These are phyloP conservation scores for Leptogaster cylindrica DNA, from an alignment of 2,888 invertebrate genomes.

Conservation along the genomic window DNA sequence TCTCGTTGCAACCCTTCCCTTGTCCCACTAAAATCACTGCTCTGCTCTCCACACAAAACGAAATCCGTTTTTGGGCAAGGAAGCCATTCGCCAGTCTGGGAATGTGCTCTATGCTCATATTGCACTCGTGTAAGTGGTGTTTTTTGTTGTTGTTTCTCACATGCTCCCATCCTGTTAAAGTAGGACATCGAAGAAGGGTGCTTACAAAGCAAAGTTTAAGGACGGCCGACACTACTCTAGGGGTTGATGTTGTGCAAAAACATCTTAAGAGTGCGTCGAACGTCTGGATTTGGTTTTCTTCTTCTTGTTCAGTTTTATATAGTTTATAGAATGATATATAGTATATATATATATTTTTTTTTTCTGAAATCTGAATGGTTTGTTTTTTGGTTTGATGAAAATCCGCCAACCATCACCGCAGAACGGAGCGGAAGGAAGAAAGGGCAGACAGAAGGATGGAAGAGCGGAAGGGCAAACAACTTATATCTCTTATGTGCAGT, in stretches of 20 bases:
- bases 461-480: too few relatives aligned
- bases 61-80: neutral
- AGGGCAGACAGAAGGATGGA: too few relatives aligned
- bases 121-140: neutral
- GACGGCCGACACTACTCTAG: too few relatives aligned
- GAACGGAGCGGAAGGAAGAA: neutral
- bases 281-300: constrained; percentile 22
- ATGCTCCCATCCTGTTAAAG: neutral
- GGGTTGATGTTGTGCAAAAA: constrained; percentile 20
- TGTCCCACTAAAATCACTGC: too few relatives aligned
- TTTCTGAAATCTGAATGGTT: neutral
- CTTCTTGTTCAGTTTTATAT: too few relatives aligned
- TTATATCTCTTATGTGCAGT: too few relatives aligned
- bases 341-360: too few relatives aligned
- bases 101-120: neutral
- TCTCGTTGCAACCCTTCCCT: too few relatives aligned
- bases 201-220: neutral
- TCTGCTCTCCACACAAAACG: too few relatives aligned
- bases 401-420: neutral
- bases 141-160: too few relatives aligned
- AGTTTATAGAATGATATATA: too few relatives aligned
- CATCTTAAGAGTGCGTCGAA: constrained; percentile 41
- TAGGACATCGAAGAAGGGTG: neutral
- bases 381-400: neutral
- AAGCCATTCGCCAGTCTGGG: neutral